phyloP scores from a whole-genome alignment of 2,888 invertebrate species.

The Xylota sylvarum region DNA sequence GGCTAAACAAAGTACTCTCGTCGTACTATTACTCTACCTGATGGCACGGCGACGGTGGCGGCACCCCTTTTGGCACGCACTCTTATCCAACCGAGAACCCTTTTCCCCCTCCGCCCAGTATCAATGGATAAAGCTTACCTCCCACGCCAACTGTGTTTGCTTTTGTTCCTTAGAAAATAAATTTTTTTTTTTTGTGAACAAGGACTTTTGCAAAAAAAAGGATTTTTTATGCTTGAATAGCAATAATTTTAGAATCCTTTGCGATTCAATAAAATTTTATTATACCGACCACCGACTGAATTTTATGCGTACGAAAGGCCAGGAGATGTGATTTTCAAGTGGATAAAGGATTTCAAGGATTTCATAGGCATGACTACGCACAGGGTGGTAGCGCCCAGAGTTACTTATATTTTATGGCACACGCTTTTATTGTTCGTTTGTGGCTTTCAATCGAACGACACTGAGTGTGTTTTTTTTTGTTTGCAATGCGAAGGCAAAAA shows the following conservation, averaged over 20 bases:
- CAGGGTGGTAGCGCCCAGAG: not conserved
- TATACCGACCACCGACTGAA: constrained; percentile 79
- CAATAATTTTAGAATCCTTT: constrained; percentile 84
- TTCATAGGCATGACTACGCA: constrained; percentile 59
- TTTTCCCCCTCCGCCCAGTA: constrained; percentile 34
- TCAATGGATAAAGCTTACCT: constrained; percentile 26
- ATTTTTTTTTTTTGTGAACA: constrained; percentile 10
- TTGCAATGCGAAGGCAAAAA: not conserved
- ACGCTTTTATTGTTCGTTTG: constrained; percentile 66
- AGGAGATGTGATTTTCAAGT: constrained; percentile 64
- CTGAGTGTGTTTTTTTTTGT: constrained; percentile 19
- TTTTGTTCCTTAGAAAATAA: constrained; percentile 6
- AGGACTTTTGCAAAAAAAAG: constrained; percentile 56
- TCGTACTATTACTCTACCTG: constrained; percentile 55
- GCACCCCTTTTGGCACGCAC: constrained; percentile 57
- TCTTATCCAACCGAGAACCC: constrained; percentile 38
- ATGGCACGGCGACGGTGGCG: constrained; percentile 11
- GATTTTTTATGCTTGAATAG: constrained; percentile 82
- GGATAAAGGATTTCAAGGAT: constrained; percentile 64
- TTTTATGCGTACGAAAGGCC: constrained; percentile 44
- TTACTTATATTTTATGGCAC: constrained; percentile 59
- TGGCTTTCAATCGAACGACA: constrained; percentile 57
- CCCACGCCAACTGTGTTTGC: constrained; percentile 33
- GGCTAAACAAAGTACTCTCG: constrained; percentile 66
- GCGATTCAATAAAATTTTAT: constrained; percentile 85